Conservation (phyloP, 2,113 vertebrate species). For the Epinephelus lanceolatus region DNA sequence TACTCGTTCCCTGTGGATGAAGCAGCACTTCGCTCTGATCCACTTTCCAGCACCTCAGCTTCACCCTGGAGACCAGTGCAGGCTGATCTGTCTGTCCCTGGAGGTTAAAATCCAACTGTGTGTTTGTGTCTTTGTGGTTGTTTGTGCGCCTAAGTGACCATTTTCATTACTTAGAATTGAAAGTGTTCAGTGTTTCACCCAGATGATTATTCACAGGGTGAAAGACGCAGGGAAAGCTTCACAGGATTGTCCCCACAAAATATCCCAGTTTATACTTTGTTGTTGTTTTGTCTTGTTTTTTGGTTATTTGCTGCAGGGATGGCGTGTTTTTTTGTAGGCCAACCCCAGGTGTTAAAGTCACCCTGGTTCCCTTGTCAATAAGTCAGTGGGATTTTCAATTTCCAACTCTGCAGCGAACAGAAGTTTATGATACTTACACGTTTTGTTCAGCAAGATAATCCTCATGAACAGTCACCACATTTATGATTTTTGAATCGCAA, state of each 20-base stretch:
- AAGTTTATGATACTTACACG: too few relatives aligned
- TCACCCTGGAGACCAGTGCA: conserved; percentile 45
- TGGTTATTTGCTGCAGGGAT: neutral
- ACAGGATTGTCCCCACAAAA: neutral
- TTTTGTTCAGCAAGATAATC: too few relatives aligned
- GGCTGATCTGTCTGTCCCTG: conserved; percentile 33
- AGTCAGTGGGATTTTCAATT: too few relatives aligned
- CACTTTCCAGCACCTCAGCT: conserved; percentile 57
- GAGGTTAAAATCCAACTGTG: conserved; percentile 4
- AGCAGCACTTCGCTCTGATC: conserved; percentile 56
- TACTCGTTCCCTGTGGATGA: conserved; percentile 45
- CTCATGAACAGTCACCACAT: too few relatives aligned
- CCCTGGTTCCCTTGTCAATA: too few relatives aligned
- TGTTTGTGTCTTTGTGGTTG: conserved; percentile 27
- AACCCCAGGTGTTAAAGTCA: too few relatives aligned
- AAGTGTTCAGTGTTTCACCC: neutral
- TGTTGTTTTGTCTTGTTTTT: neutral
- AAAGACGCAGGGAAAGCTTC: too few relatives aligned
- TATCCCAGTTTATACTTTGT: too few relatives aligned
- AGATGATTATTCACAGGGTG: neutral
- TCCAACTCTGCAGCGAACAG: too few relatives aligned
- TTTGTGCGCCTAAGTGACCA: conserved; percentile 21
- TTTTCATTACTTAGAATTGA: conserved; percentile 52
- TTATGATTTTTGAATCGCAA: too few relatives aligned
- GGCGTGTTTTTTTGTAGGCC: too few relatives aligned